A percentile compares a stretch with the other conserved stretches of the same genome.
phyloP scores from a whole-genome alignment of 1,140 invertebrate species.

The Drosophila chauvacae region DNA sequence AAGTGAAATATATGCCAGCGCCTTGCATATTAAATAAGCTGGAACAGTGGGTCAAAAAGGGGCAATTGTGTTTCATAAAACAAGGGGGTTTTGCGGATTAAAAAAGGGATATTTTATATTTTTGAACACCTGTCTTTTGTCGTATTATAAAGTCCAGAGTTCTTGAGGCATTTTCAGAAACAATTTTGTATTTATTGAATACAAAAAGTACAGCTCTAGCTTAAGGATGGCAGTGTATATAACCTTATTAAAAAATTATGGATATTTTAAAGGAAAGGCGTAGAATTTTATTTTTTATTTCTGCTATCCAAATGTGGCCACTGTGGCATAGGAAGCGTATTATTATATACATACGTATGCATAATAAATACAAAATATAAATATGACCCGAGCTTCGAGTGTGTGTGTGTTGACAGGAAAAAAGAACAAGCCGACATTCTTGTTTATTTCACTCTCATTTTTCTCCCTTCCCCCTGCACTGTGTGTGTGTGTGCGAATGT shows the following conservation, averaged over 20 bases:
- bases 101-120: neutral
- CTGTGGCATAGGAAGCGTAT: conserved; percentile 21
- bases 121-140: neutral
- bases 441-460: conserved; percentile 7
- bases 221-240: neutral
- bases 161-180: too few relatives aligned
- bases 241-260: neutral
- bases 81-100: too few relatives aligned
- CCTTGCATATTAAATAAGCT: conserved; percentile 68
- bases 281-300: neutral
- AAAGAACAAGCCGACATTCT: conserved; percentile 14
- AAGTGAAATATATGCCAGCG: conserved; percentile 60
- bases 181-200: too few relatives aligned
- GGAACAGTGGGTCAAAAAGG: conserved; percentile 38
- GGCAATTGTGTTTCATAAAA: too few relatives aligned
- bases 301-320: neutral
- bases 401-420: conserved; percentile 48
- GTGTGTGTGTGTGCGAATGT: conserved; percentile 6
- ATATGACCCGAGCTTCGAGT: conserved; percentile 59
- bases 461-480: conserved; percentile 4
- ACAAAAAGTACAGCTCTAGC: neutral
- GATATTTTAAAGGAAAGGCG: neutral
- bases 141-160: neutral
- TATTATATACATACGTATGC: conserved; percentile 63
- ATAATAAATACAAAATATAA: conserved; percentile 76